phyloP scores from a whole-genome alignment of 2,113 vertebrate genomes.

The Mormoops blainvillei region DNA sequence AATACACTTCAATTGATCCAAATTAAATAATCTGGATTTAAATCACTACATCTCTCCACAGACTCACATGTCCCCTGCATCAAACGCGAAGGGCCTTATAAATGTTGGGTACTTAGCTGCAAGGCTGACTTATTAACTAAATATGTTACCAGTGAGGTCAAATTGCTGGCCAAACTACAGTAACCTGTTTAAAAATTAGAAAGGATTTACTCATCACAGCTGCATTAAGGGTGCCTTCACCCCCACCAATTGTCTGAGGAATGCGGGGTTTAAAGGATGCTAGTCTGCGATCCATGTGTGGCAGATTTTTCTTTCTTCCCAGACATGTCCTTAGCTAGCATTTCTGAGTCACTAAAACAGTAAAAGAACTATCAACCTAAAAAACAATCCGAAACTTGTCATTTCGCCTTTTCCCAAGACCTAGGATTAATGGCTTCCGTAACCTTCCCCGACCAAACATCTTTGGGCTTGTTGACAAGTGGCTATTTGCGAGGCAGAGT shows the following conservation, averaged over 20 bases:
- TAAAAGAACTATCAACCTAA: not conserved
- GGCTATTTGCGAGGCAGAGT: slow-evolving; percentile 8
- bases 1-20: slow-evolving; percentile 40
- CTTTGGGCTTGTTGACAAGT: slow-evolving; percentile 30
- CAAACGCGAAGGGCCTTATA: slow-evolving; percentile 8
- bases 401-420: slow-evolving; percentile 24
- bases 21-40: slow-evolving; percentile 40
- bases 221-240: not conserved
- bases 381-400: not conserved
- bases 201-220: not conserved
- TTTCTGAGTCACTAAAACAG: slow-evolving; percentile 26
- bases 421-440: not conserved
- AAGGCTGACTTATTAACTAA: slow-evolving; percentile 35
- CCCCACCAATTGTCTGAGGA: not conserved
- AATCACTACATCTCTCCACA: not conserved
- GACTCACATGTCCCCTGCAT: slow-evolving; percentile 50
- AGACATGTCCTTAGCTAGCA: slow-evolving; percentile 4
- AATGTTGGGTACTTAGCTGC: not conserved
- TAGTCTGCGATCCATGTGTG: not conserved
- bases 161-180: slow-evolving; percentile 9
- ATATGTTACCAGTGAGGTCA: slow-evolving; percentile 20
- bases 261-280: not conserved
- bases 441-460: not conserved
- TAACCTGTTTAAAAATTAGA: slow-evolving; percentile 3
- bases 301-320: slow-evolving; percentile 26